Base-by-base conservation (phyloP, 2,113 vertebrate species). In the Chinchilla lanigera region DNA sequence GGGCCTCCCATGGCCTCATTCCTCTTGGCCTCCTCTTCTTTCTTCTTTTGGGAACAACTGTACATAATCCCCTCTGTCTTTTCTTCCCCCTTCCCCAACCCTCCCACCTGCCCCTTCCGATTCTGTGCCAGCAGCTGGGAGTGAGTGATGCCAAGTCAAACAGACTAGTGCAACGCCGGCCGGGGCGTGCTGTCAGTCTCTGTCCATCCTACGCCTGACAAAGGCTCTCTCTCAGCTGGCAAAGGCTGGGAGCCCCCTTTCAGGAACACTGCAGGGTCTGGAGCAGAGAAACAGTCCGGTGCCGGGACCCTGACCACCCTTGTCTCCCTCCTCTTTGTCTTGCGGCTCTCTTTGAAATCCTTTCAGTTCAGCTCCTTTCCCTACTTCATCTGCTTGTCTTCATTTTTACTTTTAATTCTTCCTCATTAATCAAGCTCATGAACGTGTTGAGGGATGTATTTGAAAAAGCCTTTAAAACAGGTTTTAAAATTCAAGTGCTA, bases 81-180 rank as follows among this genome's bases (percentile, higher is more conserved):
- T 89, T 24, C 95, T 93, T 44, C 54, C 73, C 63, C 44, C 19
- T 82, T 77, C 75, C 41, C 61, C 54, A 86, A 3, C 11, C 12
- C 96, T 94, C 83, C 97, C 96, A 97, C 95, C 97, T 98, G 97
- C 97, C 94, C 89, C 91, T 97, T 96, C 80, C 80, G 92, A 89
- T 50, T 95, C 86, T 1, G 60, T 63, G 90, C 97, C 83, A 97
- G 91, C 97, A 97, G 95, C 95, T 97, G 97, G 96, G 58, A 4
- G 71, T 30, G 56, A 83, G 35, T 4, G 33, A 26, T 77, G 94
- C 96, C 97, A 98, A 96, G 41, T 87, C 75, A 89, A 98, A 97
- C 95, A 97, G 96, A 96, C 95, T 89, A 85, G 91, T 84, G 71
- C 52, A 90, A 38, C 63, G 78, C 52, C 83, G 96, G 50, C 38